Evolutionary conservation across 2,113 vertebrate genomes (phyloP), one percentile per base, ranked within the genome.

Genomic region (Hypocryptadius cinnamomeus): DNA sequence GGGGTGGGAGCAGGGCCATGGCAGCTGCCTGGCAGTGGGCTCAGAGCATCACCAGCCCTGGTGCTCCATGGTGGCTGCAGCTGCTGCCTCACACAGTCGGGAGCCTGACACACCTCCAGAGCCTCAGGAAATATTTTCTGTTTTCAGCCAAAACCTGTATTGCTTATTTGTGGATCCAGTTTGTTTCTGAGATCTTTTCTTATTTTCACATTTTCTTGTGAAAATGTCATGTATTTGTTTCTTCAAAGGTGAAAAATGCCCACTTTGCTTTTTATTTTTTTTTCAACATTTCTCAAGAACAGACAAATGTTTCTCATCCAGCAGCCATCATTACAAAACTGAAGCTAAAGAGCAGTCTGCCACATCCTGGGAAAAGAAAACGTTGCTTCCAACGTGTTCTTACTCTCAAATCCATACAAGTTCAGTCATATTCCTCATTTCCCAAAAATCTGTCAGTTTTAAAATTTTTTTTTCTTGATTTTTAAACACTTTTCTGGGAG

Each of bases 71-170:
- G 70, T 56, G 76, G 65, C 63, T 0, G 1, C 27, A 44, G 71
- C 47, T 0, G 0, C 42, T 6, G 13, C 48, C 57, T 0, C 0
- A 51, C 45, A 24, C 28, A 25, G 57, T 5, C 65, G 31, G 51
- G 22, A 19, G 19, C 50, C 2, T 33, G 54, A 8, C 30, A 42
- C 2, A 3, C 31, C 72, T 61, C 16, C 2, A 10, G 24, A 27
- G 11, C 50, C 48, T 56, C 50, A 39, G 42, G 35, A 84, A 54
- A 35, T 66, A 20, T 8, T 65, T 63, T 51, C 0, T 1, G 5
- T 27, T 85, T 92, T 80, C 50, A 45, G 69, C 56, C 44, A 30
- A 81, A 92, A 61, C 31, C 3, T 0, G 0, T 73, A 15, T 37
- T 79, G 88, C 69, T 84, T 37, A 19, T 39, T 73, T 81, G 72